These are phyloP conservation scores for Poecilobothrus nobilitatus DNA, from an alignment of 2,888 invertebrate species.

Conservation along the genomic window DNA sequence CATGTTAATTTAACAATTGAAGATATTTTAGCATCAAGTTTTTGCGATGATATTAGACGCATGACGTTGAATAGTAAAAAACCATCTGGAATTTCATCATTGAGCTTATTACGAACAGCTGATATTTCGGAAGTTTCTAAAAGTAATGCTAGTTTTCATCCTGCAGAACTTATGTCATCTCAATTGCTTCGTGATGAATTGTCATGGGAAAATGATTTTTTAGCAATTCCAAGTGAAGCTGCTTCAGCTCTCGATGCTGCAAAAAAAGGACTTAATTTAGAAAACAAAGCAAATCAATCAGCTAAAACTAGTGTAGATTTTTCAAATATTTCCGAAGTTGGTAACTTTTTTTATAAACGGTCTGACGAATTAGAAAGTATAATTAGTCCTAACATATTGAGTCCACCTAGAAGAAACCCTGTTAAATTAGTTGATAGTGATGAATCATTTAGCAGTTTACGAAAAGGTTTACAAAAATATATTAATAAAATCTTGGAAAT, in stretches of 20 bases:
- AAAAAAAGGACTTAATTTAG: neutral
- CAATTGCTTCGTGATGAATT: conserved; percentile 37
- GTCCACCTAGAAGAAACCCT: conserved; percentile 28
- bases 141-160: conserved; percentile 31
- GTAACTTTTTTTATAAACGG: conserved; percentile 36
- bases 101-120: conserved; percentile 33
- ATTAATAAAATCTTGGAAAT: neutral
- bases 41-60: conserved; percentile 34
- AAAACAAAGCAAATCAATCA: neutral
- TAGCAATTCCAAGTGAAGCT: conserved; percentile 35
- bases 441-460: neutral
- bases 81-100: neutral
- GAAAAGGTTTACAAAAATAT: neutral
- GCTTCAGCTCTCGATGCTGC: conserved; percentile 28
- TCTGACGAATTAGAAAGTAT: conserved; percentile 37
- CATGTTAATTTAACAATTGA: conserved; percentile 31
- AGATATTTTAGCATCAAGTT: conserved; percentile 39
- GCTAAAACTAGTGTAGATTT: conserved; percentile 24
- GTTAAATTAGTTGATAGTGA: conserved; percentile 15
- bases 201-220: conserved; percentile 39
- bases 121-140: conserved; percentile 31
- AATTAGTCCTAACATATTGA: conserved; percentile 24
- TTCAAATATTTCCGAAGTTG: conserved; percentile 36
- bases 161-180: conserved; percentile 39
- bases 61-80: neutral